Evolutionary conservation across 2,888 invertebrate genomes (phyloP).

Genomic region (Drosophila acutilabella): DNA sequence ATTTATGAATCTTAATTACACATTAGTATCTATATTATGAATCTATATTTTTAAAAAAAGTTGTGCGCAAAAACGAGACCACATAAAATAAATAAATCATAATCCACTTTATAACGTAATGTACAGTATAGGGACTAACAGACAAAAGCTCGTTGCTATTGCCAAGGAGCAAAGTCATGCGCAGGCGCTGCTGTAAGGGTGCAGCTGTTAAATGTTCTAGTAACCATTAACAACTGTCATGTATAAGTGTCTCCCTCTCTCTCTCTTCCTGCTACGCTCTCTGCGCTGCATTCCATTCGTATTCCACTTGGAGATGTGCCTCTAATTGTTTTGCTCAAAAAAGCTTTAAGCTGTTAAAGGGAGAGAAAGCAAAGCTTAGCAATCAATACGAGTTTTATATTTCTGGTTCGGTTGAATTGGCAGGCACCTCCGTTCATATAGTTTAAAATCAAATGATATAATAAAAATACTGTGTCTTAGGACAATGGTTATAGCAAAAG

Average conservation of each 20-base stretch:
- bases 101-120: no score
- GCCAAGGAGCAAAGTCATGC: constrained; percentile 11
- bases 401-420: constrained; percentile 36
- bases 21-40: no score
- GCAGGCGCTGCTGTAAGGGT: constrained; percentile 51
- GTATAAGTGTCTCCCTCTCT: constrained; percentile 5
- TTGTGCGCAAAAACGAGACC: not conserved
- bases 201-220: constrained; percentile 33
- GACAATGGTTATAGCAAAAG: not conserved
- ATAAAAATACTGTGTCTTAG: constrained; percentile 5
- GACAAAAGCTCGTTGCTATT: constrained; percentile 12
- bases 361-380: constrained; percentile 46
- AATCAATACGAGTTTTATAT: constrained; percentile 62
- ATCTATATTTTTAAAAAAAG: no score
- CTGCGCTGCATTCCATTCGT: constrained; percentile 6
- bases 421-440: constrained; percentile 2
- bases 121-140: not conserved
- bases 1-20: no score
- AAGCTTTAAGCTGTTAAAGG: constrained; percentile 47
- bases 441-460: constrained; percentile 12
- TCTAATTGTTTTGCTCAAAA: constrained; percentile 27
- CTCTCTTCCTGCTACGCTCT: constrained; percentile 5
- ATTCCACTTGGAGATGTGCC: constrained; percentile 24
- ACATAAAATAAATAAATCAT: not conserved
- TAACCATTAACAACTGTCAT: constrained; percentile 53